Conservation (phyloP, 2,888 invertebrate genomes). For the Sinelater perroti region DNA sequence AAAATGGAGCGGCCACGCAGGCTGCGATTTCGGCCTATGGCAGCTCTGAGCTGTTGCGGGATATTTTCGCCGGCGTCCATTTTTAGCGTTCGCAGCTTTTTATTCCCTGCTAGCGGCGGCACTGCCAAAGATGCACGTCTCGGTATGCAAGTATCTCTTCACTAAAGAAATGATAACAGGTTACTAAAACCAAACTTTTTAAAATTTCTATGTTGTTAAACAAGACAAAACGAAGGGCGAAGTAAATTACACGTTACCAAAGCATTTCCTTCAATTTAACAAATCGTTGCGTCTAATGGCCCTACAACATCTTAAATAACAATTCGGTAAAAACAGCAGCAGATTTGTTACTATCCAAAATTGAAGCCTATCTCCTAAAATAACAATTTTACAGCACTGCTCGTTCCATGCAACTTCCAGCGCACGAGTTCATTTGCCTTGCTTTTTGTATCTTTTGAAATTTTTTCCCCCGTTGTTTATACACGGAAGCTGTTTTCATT, state of each 20-base stretch:
- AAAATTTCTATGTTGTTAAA: background rate
- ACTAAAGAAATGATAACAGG: no score
- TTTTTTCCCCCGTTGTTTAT: background rate
- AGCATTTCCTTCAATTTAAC: no score
- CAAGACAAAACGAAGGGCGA: no score
- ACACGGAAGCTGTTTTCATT: background rate
- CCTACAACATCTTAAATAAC: no score
- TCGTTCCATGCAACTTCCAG: background rate
- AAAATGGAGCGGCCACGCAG: slow-evolving; percentile 6
- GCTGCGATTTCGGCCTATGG: background rate
- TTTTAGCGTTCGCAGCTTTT: background rate
- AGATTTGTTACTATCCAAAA: no score
- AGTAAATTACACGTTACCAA: no score
- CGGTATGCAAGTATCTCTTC: no score
- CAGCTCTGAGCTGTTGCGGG: background rate
- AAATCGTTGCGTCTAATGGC: no score
- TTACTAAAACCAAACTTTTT: background rate
- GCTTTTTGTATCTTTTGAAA: background rate
- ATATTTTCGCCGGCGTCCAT: background rate
- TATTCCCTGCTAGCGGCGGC: background rate
- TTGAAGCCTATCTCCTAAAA: no score
- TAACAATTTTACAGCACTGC: background rate
- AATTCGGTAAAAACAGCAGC: no score
- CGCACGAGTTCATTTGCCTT: slow-evolving; percentile 11
- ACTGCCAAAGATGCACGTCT: background rate